A percentile compares a stretch with the other conserved stretches of the same genome.
These are phyloP conservation scores for Sebastes dallii DNA, from an alignment of 2,797 vertebrate species.

Conservation along the genomic window DNA sequence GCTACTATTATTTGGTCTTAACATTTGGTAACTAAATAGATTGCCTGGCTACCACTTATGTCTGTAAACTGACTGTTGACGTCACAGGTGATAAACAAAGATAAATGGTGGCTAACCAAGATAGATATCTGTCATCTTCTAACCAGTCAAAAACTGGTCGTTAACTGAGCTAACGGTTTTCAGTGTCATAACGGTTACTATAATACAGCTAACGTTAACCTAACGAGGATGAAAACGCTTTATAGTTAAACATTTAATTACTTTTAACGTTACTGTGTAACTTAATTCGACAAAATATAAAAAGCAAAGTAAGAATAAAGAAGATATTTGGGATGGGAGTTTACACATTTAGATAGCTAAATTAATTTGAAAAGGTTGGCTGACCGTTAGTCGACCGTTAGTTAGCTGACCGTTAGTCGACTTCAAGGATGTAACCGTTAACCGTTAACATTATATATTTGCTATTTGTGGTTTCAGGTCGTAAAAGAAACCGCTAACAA, in stretches of 20 bases:
- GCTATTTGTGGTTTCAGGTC: not conserved
- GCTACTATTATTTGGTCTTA: not conserved
- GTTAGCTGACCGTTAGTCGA: no score
- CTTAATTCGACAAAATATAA: not conserved
- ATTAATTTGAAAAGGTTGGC: no score
- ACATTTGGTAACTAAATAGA: not conserved
- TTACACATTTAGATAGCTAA: not conserved
- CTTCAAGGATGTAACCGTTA: not conserved
- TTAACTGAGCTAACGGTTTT: not conserved
- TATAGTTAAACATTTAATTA: not conserved
- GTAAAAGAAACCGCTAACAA: not conserved
- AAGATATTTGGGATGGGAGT: not conserved
- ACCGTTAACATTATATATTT: not conserved
- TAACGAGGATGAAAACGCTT: not conserved
- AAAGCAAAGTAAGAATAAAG: not conserved
- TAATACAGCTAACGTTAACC: not conserved
- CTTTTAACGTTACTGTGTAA: not conserved
- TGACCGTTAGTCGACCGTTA: no score
- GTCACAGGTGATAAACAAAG: not conserved
- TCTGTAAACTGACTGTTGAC: not conserved
- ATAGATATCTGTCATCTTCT: no score
- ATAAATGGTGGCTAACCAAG: not conserved
- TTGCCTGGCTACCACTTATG: not conserved
- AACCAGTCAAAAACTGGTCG: not conserved
- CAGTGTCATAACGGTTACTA: not conserved